Conservation (phyloP, 1,140 invertebrate genomes). For the Potamilus streckersoni region DNA sequence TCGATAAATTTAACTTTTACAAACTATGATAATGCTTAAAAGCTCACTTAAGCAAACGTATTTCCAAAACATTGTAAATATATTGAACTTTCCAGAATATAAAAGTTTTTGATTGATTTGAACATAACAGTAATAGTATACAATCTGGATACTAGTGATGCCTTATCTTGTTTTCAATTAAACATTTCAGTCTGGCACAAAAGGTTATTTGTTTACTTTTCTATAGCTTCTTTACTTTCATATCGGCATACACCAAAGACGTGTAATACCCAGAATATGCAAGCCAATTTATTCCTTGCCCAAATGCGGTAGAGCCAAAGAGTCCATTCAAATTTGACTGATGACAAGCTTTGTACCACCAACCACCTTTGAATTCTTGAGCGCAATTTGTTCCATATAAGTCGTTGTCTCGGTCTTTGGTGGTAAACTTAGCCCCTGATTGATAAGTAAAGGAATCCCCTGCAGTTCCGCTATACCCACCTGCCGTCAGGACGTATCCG, state of each 20-base stretch:
- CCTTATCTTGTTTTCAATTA: no score
- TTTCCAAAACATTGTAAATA: no score
- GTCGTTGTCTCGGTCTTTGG: slow-evolving; percentile 14
- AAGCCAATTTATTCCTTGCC: neutral
- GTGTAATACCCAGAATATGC: no score
- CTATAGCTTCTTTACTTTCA: neutral
- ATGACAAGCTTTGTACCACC: slow-evolving; percentile 21
- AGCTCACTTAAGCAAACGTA: no score
- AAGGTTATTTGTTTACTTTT: neutral
- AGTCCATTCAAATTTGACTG: slow-evolving; percentile 5
- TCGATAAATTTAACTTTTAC: no score
- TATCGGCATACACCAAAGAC: no score
- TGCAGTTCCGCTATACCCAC: slow-evolving; percentile 20
- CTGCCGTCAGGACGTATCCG: slow-evolving; percentile 10
- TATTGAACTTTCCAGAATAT: no score
- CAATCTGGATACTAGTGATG: no score
- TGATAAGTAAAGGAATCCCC: slow-evolving; percentile 2
- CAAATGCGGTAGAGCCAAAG: neutral
- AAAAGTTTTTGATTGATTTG: no score
- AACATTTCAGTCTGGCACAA: no score
- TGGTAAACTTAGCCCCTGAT: slow-evolving; percentile 1
- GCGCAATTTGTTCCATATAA: neutral
- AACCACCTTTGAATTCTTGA: slow-evolving; percentile 6
- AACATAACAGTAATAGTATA: no score
- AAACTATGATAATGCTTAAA: no score